Percentiles rank a stretch among this genome's conserved stretches.
Evolutionary conservation across 2,888 invertebrate species (phyloP).

Genomic region (Thereva unica): DNA sequence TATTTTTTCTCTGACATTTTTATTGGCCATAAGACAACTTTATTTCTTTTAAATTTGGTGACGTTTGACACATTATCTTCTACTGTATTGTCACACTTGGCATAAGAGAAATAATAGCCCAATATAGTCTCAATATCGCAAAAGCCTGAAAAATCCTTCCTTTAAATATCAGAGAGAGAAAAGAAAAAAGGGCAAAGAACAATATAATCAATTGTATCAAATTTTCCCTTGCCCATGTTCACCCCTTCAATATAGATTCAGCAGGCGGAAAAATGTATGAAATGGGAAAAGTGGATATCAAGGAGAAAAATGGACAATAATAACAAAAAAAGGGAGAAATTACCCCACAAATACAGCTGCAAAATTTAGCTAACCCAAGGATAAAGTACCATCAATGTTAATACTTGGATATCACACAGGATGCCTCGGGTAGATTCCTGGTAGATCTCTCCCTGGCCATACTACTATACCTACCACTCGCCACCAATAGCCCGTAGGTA

Average conservation of each 20-base stretch:
- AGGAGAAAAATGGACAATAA: constrained; percentile 40
- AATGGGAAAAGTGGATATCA: constrained; percentile 34
- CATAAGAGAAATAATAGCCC: too few species aligned
- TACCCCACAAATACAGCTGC: constrained; percentile 28
- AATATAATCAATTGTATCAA: constrained; percentile 26
- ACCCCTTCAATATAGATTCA: constrained; percentile 34
- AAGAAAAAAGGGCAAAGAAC: constrained; percentile 20
- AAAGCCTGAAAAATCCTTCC: too few species aligned
- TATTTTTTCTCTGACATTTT: too few species aligned
- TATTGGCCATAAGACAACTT: too few species aligned
- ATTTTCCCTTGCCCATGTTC: constrained; percentile 4
- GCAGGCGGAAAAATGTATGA: constrained; percentile 35
- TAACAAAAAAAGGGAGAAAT: constrained; percentile 32
- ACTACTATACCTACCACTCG: constrained; percentile 17
- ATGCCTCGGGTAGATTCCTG: constrained; percentile 3
- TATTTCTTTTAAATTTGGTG: too few species aligned
- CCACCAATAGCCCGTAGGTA: constrained; percentile 31
- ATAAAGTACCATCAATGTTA: constrained; percentile 26
- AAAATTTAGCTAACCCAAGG: constrained; percentile 4
- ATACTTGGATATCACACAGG: constrained; percentile 30
- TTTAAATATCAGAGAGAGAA: not conserved
- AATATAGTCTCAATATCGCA: too few species aligned
- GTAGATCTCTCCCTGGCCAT: not conserved
- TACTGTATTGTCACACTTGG: too few species aligned
- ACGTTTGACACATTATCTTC: too few species aligned